Base-by-base conservation (phyloP, 2,888 invertebrate genomes). In the Phasia obesa region DNA sequence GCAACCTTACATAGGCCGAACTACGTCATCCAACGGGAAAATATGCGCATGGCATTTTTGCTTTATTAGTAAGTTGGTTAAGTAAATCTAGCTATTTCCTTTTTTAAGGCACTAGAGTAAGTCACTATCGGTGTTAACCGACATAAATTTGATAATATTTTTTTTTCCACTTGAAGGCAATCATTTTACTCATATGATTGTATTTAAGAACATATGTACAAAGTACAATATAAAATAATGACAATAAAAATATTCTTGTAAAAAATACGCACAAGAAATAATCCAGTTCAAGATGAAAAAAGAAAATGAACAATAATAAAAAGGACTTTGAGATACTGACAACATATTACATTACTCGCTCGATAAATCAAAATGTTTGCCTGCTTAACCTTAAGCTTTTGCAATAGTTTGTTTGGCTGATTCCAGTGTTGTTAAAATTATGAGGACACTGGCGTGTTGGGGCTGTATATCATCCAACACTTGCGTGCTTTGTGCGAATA, bases 281-380 rank as follows among this genome's bases (percentile, higher is more conserved):
- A 89, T 87, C 88, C 89, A 90, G 88, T 87, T 88, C 88, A 87
- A 86, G 65, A 47, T 53, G 2, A 42, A 57, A 42, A 53, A n/a
- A 6, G 1, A 42, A 35, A 74, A 27, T 5, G 21, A 73, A 51
- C 2, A 44, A 42, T 21, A 64, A 57, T 38, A n/a, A 59, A 87
- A 87, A 86, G 74, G 82, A 81, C 85, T 86, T 86, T 86, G 70
- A 81, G 78, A 81, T 76, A 80, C 84, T 84, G 85, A 86, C 85
- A 87, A 88, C 88, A 89, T 90, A 90, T 91, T 91, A 89, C 91
- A 91, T 91, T 91, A 90, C 88, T 88, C 88, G 87, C 89, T 88
- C 87, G 88, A 91, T 91, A 91, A 91, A 91, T 91, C 91, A 89
- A 85, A 86, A 84, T 85, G 73, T 80, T 76, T 81, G 87, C 85